phyloP scores from a whole-genome alignment of 92 coral and sea anemone genomes.

The Palythoa grandiflora region DNA sequence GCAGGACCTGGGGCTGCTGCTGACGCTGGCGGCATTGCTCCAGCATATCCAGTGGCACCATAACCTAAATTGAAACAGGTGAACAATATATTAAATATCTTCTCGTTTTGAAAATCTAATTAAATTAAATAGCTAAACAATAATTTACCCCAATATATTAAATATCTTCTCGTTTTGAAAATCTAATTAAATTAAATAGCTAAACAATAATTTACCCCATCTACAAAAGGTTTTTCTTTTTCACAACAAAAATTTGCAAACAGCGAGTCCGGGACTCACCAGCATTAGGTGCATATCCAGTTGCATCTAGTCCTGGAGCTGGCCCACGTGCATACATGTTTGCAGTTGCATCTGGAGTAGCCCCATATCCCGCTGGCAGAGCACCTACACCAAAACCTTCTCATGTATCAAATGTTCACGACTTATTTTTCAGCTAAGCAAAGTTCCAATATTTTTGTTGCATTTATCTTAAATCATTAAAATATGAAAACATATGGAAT shows the following conservation, averaged over 20 bases:
- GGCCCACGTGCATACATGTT: constrained; percentile 44
- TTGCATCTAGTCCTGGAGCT: constrained; percentile 33
- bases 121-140: not conserved
- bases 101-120: not conserved
- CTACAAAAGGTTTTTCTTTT: not conserved
- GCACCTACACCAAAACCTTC: constrained; percentile 34
- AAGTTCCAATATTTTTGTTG: not conserved
- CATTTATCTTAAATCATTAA: not conserved
- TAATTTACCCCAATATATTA: no score
- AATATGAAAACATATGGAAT: not conserved
- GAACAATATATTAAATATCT: not conserved
- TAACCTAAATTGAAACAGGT: not conserved
- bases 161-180: not conserved
- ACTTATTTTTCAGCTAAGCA: not conserved
- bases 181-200: not conserved
- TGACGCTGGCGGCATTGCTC: constrained; percentile 36
- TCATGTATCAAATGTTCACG: not conserved
- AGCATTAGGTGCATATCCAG: constrained; percentile 34
- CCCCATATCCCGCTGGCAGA: constrained; percentile 27
- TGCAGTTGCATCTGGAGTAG: constrained; percentile 46
- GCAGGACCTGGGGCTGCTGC: constrained; percentile 44
- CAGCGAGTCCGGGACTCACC: constrained; percentile 25
- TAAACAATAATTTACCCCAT: not conserved
- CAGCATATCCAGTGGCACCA: constrained; percentile 32
- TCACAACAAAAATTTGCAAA: not conserved